Evolutionary conservation across 2,888 invertebrate genomes (phyloP), one percentile per base, ranked within the genome.

Genomic region (Siphlonurus alternatus): DNA sequence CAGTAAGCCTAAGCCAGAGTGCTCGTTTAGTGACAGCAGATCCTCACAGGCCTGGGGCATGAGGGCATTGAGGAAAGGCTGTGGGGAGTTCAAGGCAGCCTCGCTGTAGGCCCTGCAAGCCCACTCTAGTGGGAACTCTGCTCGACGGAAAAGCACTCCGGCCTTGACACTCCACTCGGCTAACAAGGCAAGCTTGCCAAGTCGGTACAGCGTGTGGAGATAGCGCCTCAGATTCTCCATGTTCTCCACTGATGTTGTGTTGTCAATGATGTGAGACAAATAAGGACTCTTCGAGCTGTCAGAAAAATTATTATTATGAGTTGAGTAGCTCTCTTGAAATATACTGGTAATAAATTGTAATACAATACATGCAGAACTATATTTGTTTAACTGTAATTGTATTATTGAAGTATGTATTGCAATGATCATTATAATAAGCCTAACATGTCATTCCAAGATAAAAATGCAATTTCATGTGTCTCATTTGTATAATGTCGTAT

Each of bases 41-140:
- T 74, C 73, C 60, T 80, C 76, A 62, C 79, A 76, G 72, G 81
- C 79, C 54, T 74, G 70, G 64, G 79, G 77, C 67, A 85, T 78
- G 38, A 70, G 68, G 61, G 76, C 73, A 61, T 66, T 66, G 63
- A 67, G 64, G 67, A 64, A 61, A 62, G 63, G 25, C 24, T 54
- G 24, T 25, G 24, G 38, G n/a, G 51, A 25, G 20, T 23, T 61
- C 5, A 53, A 65, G 7, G 24, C n/a, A 7, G 61, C 60, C 54
- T 84, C 81, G 65, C 79, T 78, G 70, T 79, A 83, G 1, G 80
- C 75, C 70, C 80, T 80, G 70, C 85, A 85, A 65, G 84, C 78
- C 82, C 83, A 84, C 71, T 83, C 83, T 65, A 82, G 74, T 1
- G 81, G 77, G 68, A 77, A 78, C 22, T 74, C 71, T 69, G 81